These are phyloP conservation scores for Sebastolobus alascanus DNA, from an alignment of 2,797 vertebrate genomes.

Conservation along the genomic window DNA sequence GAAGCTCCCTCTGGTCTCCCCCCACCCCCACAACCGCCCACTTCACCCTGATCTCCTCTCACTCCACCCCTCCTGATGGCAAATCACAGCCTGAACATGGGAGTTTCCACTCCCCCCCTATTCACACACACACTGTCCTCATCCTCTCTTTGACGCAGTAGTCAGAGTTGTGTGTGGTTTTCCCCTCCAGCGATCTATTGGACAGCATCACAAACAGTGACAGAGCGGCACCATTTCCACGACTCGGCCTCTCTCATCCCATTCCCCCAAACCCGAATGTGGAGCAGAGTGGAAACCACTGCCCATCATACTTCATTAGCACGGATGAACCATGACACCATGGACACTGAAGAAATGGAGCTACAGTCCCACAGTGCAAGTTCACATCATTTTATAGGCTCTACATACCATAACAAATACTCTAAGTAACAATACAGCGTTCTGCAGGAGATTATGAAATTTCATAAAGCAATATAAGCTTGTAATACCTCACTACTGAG, in stretches of 20 bases:
- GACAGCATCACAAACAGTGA: constrained; percentile 58
- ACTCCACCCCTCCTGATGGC: constrained; percentile 9
- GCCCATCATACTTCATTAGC: constrained; percentile 25
- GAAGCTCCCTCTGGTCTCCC: constrained; percentile 18
- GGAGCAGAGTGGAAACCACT: constrained; percentile 47
- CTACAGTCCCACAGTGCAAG: neutral
- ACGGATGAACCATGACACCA: constrained; percentile 14
- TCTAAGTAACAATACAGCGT: neutral
- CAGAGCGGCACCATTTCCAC: constrained; percentile 54
- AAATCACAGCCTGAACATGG: constrained; percentile 49
- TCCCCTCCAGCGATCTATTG: constrained; percentile 52
- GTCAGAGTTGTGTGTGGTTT: constrained; percentile 47
- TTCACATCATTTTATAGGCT: neutral
- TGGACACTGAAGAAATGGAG: neutral
- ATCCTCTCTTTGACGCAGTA: constrained; percentile 47
- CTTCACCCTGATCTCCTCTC: constrained; percentile 27
- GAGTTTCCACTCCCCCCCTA: constrained; percentile 66
- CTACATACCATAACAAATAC: neutral
- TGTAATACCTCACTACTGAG: neutral
- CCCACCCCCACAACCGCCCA: neutral
- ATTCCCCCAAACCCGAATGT: constrained; percentile 17
- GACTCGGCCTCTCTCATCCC: constrained; percentile 24
- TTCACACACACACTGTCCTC: constrained; percentile 14
- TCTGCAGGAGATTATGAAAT: neutral
- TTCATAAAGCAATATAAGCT: neutral